Base-by-base conservation (phyloP, 2,888 invertebrate species). In the Opisthograptis luteolata region DNA sequence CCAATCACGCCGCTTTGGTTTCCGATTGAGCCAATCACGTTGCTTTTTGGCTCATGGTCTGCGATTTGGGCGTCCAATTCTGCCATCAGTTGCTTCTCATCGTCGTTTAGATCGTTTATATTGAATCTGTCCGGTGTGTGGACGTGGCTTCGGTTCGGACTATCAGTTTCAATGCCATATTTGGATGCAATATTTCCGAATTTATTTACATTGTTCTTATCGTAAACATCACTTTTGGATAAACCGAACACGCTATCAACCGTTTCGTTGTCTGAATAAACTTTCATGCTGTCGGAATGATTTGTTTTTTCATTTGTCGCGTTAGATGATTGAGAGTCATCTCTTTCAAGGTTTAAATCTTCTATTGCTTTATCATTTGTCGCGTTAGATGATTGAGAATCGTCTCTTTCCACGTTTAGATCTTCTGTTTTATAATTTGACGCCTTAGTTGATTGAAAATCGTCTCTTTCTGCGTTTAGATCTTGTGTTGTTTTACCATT, bases 1-100 rank as follows among this genome's bases (percentile, higher is more conserved):
- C 62, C 20, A 6, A 8, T 22, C 13, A n/a, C 15, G 9, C 3
- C 9, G 8, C 12, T 14, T 3, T 15, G 32, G 20, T 10, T 9
- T 9, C 22, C 17, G 4, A 14, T 43, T 24, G 22, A 27, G 17
- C 8, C 19, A 44, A 34, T 24, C 13, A 13, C 30, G 3, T 40
- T 8, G 7, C 25, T 15, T 12, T 44, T 25, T 0, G 24, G 15
- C 4, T 55, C 31, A 36, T 57, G 55, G n/a, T 68, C 66, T 0
- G 63, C 73, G 0, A 73, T 68, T 8, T 75, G 73, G 0, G 64
- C 73, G 15, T 78, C 67, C 0, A 77, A 19, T 0, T 61, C 76
- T 0, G 63, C 73, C 74, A 76, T 75, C 0, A 76, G 45, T 1
- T 58, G 55, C 0, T 47, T 63, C 28, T 79, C 79, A 1, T 77